Evolutionary conservation across 2,888 invertebrate species (phyloP), one percentile per base, ranked within the genome.

Genomic region (Leptopilina drosophilae): DNA sequence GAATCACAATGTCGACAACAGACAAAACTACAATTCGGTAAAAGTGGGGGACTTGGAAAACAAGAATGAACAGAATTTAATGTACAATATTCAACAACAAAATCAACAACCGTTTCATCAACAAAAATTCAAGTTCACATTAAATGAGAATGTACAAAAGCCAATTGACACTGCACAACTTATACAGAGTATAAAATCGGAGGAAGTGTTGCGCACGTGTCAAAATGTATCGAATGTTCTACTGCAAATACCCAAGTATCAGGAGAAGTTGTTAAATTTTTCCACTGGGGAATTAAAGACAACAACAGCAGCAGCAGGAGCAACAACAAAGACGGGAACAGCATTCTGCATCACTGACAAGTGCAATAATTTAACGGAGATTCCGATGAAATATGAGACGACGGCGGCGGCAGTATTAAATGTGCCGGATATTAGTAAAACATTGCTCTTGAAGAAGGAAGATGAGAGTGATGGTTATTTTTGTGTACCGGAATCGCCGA

Each of bases 221-320:
- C 90, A 91, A 81, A 91, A 91, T 79, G 91, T 90, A 0, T 91
- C 91, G 2, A 91, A 90, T 80, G 90, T 91, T 80, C 87, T 91
- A 4, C 82, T 90, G 53, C 91, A 91, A 83, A 91, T 91, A 84
- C 91, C 90, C 33, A 90, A 91, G 83, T 91, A 90, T 76, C 90
- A 91, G 80, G 90, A 91, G 83, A 90, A 91, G 77, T 85, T 91
- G 59, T 81, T 91, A 66, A 89, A 90, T 83, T 90, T 90, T 83
- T 90, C 90, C 88, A 78, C 76, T 85, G 85, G 79, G 89, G 89
- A 69, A 78, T 85, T 0, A 88, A 88, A 66, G 79, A 4, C 33
- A 33, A 33, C 33, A 33, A 33, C 33, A 20, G 20, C 20, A 20
- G 20, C 20, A 20, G 20, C 20, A 20, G 20, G 20, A 20, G 20